phyloP scores from a whole-genome alignment of 2,113 vertebrate genomes.

The Piaya cayana region DNA sequence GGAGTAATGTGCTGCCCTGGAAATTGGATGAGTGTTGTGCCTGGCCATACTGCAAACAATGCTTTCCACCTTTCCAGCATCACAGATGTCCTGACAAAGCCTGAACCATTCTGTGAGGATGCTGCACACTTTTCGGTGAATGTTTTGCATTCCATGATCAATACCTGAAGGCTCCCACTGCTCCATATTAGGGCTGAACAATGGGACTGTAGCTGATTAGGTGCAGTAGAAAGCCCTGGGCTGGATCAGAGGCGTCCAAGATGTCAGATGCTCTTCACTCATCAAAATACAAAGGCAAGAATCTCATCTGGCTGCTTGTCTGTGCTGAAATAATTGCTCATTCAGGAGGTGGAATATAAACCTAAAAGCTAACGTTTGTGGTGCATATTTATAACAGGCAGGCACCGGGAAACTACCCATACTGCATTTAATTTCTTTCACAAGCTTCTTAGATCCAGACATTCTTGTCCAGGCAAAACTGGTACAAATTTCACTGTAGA shows the following conservation, averaged over 20 bases:
- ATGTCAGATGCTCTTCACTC: slow-evolving; percentile 9
- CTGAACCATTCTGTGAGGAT: neutral
- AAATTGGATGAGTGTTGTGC: accelerated
- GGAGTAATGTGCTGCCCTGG: neutral
- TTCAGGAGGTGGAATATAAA: slow-evolving; percentile 32
- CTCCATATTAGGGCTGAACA: neutral
- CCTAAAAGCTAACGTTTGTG: slow-evolving; percentile 34
- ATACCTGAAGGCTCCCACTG: neutral
- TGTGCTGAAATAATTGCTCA: slow-evolving; percentile 38
- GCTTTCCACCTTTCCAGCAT: neutral
- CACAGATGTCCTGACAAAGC: neutral
- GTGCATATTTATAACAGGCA: slow-evolving; percentile 4
- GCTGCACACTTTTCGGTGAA: neutral
- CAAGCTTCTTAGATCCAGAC: slow-evolving; percentile 12
- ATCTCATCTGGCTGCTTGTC: neutral
- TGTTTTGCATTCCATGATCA: neutral
- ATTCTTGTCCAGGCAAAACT: slow-evolving; percentile 7
- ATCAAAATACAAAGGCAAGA: slow-evolving; percentile 11
- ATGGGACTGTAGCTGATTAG: neutral
- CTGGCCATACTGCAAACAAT: neutral
- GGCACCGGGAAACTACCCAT: neutral
- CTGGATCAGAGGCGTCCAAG: slow-evolving; percentile 8
- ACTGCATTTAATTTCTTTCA: slow-evolving; percentile 17
- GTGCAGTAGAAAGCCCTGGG: neutral
- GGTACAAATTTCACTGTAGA: neutral